Percentiles rank a stretch among this genome's conserved stretches.
phyloP scores from a whole-genome alignment of 2,888 invertebrate genomes.

The Aspidiotus rigidus region DNA sequence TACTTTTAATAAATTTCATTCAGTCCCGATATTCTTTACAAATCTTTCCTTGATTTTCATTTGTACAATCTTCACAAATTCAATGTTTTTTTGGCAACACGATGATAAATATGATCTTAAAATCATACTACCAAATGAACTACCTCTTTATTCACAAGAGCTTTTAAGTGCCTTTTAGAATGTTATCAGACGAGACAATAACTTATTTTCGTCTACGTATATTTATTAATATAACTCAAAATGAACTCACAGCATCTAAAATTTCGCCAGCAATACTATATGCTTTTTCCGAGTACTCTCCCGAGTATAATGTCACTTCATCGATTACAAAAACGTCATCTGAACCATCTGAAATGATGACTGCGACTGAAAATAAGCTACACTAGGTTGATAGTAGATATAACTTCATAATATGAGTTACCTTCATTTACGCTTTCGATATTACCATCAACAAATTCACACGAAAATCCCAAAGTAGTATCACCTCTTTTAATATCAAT shows the following conservation, averaged over 20 bases:
- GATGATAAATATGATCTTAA: too few species aligned
- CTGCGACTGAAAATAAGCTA: constrained; percentile 49
- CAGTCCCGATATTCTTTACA: too few species aligned
- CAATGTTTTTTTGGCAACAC: too few species aligned
- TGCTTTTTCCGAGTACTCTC: neutral
- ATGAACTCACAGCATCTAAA: constrained; percentile 73
- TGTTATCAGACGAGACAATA: too few species aligned
- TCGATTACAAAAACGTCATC: constrained; percentile 81
- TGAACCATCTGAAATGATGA: too few species aligned
- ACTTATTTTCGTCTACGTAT: too few species aligned
- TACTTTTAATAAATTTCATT: too few species aligned
- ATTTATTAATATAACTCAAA: constrained; percentile 6
- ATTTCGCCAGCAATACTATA: constrained; percentile 77
- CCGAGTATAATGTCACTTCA: constrained; percentile 69
- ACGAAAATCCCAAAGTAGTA: constrained; percentile 71
- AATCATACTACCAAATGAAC: too few species aligned
- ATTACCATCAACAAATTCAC: constrained; percentile 53
- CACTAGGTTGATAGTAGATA: neutral
- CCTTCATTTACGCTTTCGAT: constrained; percentile 48
- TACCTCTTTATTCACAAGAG: too few species aligned
- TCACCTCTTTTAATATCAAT: constrained; percentile 72
- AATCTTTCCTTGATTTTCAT: too few species aligned
- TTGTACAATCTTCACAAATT: too few species aligned
- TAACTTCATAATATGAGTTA: neutral
- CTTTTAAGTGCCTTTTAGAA: too few species aligned